Evolutionary conservation across 2,113 vertebrate genomes (phyloP).

Genomic region (Nymphicus hollandicus): DNA sequence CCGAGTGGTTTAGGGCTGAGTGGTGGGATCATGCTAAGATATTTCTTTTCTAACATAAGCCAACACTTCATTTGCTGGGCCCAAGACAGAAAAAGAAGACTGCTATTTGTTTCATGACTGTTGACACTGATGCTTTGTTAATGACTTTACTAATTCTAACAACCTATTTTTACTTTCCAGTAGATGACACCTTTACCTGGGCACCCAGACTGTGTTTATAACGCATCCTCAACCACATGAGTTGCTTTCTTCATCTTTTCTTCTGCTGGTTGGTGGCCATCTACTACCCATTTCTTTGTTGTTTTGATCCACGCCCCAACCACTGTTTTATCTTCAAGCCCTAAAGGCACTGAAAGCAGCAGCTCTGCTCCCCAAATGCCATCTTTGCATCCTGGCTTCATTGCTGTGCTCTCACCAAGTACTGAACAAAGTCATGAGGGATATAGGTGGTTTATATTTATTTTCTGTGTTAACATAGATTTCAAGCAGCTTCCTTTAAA

Average conservation of each 20-base stretch:
- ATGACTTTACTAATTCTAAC: neutral
- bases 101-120: neutral
- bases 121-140: neutral
- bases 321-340: neutral
- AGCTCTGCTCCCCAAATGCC: neutral
- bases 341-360: neutral
- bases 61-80: neutral
- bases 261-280: neutral
- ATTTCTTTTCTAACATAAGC: neutral
- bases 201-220: neutral
- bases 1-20: neutral
- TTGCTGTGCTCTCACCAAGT: neutral
- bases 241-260: neutral
- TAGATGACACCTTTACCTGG: neutral
- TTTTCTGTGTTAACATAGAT: neutral
- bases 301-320: neutral
- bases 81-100: neutral
- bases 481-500: slow-evolving; percentile 7
- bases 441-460: neutral
- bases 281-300: neutral
- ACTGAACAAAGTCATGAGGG: neutral
- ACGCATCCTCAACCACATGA: neutral
- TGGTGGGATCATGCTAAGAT: neutral
- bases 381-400: neutral
- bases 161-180: neutral